Evolutionary conservation across 2,113 vertebrate genomes (phyloP).

Genomic region (Chamaea fasciata): DNA sequence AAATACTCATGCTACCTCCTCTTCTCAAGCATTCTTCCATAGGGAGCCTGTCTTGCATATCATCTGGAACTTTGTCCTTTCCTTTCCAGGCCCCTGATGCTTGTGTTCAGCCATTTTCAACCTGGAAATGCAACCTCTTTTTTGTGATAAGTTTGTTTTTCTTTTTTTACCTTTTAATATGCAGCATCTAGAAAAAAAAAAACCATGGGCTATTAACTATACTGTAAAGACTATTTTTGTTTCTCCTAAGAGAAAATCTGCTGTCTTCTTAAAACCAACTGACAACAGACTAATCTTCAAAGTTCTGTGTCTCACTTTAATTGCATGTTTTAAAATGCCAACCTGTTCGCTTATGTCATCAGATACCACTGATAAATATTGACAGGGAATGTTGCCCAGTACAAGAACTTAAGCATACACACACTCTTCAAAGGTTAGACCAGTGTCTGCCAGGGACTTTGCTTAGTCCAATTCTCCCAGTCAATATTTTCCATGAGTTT

Average conservation of each 20-base stretch:
- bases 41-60: background rate
- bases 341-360: background rate
- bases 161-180: background rate
- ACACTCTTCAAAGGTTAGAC: background rate
- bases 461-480: background rate
- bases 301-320: background rate
- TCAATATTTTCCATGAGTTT: background rate
- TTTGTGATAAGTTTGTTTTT: background rate
- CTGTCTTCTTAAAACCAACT: background rate
- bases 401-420: background rate
- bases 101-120: background rate
- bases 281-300: background rate
- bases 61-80: background rate
- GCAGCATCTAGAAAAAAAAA: background rate
- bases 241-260: background rate
- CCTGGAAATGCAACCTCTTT: background rate
- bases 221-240: background rate
- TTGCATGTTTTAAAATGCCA: background rate
- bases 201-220: background rate
- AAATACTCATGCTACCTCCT: background rate
- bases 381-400: background rate
- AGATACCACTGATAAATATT: background rate
- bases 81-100: background rate
- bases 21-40: background rate
- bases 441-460: background rate